Percentiles rank a stretch among this genome's conserved stretches.
These are phyloP conservation scores for Poicephalus gulielmi DNA, from an alignment of 2,113 vertebrate genomes.

Conservation along the genomic window DNA sequence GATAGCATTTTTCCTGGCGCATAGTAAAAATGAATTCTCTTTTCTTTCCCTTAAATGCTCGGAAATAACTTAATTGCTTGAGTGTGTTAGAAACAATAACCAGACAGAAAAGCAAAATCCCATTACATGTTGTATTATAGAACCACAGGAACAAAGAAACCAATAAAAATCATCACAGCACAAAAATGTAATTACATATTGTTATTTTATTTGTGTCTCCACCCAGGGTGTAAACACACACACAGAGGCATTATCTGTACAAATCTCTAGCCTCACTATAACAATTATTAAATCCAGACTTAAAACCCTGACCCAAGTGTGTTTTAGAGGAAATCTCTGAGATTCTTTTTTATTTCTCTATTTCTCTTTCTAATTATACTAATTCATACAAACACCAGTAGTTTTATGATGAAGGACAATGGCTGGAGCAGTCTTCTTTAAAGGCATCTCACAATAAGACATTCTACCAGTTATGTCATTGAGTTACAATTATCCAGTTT, in stretches of 20 bases:
- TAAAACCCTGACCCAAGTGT: slow-evolving; percentile 41
- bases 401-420: slow-evolving; percentile 47
- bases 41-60: not conserved
- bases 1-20: not conserved
- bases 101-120: not conserved
- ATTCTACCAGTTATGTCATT: not conserved
- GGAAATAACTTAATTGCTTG: not conserved
- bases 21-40: not conserved
- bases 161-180: slow-evolving; percentile 55
- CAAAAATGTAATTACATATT: slow-evolving; percentile 69
- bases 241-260: slow-evolving; percentile 50
- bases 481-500: slow-evolving; percentile 71
- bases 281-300: slow-evolving; percentile 70
- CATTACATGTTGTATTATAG: slow-evolving; percentile 38
- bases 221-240: slow-evolving; percentile 61
- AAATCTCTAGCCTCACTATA: slow-evolving; percentile 41
- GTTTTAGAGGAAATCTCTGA: slow-evolving; percentile 55
- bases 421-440: slow-evolving; percentile 18
- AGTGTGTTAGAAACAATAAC: not conserved
- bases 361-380: slow-evolving; percentile 68
- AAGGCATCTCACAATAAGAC: not conserved
- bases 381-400: slow-evolving; percentile 38
- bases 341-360: not conserved
- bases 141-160: slow-evolving; percentile 50
- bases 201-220: slow-evolving; percentile 72